Evolutionary conservation across 2,888 invertebrate genomes (phyloP), one percentile per base, ranked within the genome.

Genomic region (Beris morrisii): DNA sequence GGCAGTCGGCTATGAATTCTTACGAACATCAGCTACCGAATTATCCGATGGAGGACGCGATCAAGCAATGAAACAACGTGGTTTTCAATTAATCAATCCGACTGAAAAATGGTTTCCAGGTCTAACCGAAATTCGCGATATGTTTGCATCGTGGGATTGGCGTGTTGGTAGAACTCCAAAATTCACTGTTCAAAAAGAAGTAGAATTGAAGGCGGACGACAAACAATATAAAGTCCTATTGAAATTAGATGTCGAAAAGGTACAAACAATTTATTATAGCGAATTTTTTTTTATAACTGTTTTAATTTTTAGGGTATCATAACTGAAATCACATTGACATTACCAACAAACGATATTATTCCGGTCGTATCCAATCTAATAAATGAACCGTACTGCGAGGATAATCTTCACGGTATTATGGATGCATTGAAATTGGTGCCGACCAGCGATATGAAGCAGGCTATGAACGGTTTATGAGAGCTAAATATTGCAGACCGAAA

Each of bases 91-190:
- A 77, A 83, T 95, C 59, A 93, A 93, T 81, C 94, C 95, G 1
- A 91, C 90, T 1, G 90, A 95, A 73, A 87, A 89, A 71, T 93
- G 92, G 91, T 95, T 93, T 78, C 92, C 92, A 77, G 93, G 93
- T 74, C 84, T 94, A 32, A 85, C 85, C 9, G 85, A 88, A 73
- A 82, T 93, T 66, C 86, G 86, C 66, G 84, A 85, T 46, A 87
- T 88, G 69, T 86, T 93, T 59, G 79, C 84, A 70, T 88, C 88
- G 31, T 95, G 95, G 93, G 88, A 93, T 67, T 96, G 95, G 95
- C 87, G 88, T 69, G 91, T 85, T 77, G 96, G 95, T 1, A 89
- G 87, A 77, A 93, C 95, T 0, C 97, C 96, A 0, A 86, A 87
- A 71, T 96, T 96, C 79, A 86, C 86, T 0, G 88, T 93, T 1